phyloP scores from a whole-genome alignment of 2,888 invertebrate genomes.

The Alentia gelatinosa region DNA sequence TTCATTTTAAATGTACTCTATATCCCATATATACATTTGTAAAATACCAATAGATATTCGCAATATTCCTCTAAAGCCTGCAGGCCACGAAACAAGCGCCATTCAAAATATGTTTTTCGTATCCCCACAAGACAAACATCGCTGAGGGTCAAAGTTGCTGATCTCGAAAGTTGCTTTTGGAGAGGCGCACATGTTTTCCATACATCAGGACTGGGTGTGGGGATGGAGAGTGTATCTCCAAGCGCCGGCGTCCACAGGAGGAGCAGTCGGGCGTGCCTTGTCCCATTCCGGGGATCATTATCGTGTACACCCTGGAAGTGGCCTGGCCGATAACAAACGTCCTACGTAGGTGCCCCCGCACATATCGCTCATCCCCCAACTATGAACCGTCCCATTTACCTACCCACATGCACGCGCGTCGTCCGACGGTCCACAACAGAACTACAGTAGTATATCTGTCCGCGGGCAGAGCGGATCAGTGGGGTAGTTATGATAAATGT shows the following conservation, averaged over 20 bases:
- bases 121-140: too few species aligned
- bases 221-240: neutral
- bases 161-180: too few species aligned
- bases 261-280: neutral
- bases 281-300: neutral
- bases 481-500: neutral
- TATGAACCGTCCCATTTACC: neutral
- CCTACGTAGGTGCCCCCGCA: neutral
- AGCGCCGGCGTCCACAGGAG: neutral
- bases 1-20: too few species aligned
- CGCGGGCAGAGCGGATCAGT: neutral
- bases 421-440: neutral
- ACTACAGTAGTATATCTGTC: neutral
- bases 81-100: too few species aligned
- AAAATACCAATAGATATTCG: too few species aligned
- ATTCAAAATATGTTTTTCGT: too few species aligned
- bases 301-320: neutral
- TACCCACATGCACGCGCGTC: neutral
- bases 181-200: too few species aligned
- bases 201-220: neutral
- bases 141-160: too few species aligned
- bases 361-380: neutral
- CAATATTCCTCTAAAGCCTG: too few species aligned
- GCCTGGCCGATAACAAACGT: neutral
- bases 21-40: too few species aligned